These are phyloP conservation scores for Nibea albiflora DNA, from an alignment of 2,113 vertebrate genomes.

Conservation along the genomic window DNA sequence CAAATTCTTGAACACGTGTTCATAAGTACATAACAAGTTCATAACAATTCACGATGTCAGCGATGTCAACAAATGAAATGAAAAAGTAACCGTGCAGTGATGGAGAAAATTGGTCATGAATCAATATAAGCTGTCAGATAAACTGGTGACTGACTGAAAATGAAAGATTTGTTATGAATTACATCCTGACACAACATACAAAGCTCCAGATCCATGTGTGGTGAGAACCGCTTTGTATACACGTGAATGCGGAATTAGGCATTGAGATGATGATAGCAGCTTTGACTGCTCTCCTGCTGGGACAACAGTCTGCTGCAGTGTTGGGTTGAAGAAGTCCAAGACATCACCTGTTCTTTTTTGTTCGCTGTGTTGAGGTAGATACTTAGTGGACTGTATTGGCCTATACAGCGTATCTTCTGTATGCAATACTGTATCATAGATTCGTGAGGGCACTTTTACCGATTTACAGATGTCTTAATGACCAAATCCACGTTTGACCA, in stretches of 20 bases:
- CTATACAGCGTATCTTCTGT: background rate
- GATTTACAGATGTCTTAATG: background rate
- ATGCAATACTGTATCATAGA: background rate
- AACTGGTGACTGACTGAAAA: background rate
- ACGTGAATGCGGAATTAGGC: background rate
- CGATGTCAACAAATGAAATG: too few species aligned
- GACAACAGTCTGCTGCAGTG: constrained; percentile 21
- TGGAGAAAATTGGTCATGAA: too few species aligned
- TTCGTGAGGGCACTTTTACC: background rate
- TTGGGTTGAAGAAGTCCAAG: constrained; percentile 5
- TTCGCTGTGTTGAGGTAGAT: background rate
- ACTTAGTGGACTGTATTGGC: background rate
- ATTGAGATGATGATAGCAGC: background rate
- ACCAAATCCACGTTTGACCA: background rate
- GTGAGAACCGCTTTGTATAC: background rate
- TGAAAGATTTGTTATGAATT: background rate
- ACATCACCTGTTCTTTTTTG: background rate
- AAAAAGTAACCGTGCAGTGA: too few species aligned
- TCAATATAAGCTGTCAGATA: too few species aligned
- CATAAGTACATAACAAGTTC: too few species aligned
- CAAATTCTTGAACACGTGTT: too few species aligned
- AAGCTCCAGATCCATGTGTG: background rate
- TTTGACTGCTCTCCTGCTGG: constrained; percentile 16
- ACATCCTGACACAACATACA: background rate
- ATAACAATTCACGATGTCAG: too few species aligned